phyloP scores from a whole-genome alignment of 53 echinoderm and acorn worm genomes.

The Paracentrotus lividus region DNA sequence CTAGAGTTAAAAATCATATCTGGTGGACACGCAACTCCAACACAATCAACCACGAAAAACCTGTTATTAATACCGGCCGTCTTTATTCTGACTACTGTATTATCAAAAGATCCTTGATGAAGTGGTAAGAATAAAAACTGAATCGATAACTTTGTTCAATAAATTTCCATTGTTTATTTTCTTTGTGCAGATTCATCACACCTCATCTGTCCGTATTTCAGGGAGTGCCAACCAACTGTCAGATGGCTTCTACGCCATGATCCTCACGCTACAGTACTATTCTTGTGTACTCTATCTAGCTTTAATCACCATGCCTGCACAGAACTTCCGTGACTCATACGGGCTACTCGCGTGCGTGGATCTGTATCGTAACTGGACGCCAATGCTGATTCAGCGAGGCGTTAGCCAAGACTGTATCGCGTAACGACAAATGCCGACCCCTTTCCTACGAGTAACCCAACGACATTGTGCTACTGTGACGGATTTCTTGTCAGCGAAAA shows the following conservation, averaged over 20 bases:
- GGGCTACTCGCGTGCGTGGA: conserved; percentile 48
- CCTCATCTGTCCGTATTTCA: background rate
- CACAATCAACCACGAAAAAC: too few species aligned
- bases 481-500: conserved; percentile 90
- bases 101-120: background rate
- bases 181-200: background rate
- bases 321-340: background rate
- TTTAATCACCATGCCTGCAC: background rate
- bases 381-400: background rate
- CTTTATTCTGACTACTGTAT: too few species aligned
- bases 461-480: conserved; percentile 94
- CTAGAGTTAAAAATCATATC: too few species aligned
- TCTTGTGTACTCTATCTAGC: background rate
- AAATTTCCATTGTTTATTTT: too few species aligned
- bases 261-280: background rate
- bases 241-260: conserved; percentile 16
- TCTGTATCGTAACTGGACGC: conserved; percentile 25
- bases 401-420: background rate
- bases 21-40: too few species aligned
- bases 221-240: background rate
- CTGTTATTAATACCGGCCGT: background rate
- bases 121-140: background rate
- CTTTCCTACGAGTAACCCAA: conserved; percentile 80
- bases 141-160: background rate
- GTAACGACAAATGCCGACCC: conserved; percentile 92